A percentile compares a stretch with the other conserved stretches of the same genome.
Conservation (phyloP, 2,113 vertebrate genomes). For the Todiramphus chloris region DNA sequence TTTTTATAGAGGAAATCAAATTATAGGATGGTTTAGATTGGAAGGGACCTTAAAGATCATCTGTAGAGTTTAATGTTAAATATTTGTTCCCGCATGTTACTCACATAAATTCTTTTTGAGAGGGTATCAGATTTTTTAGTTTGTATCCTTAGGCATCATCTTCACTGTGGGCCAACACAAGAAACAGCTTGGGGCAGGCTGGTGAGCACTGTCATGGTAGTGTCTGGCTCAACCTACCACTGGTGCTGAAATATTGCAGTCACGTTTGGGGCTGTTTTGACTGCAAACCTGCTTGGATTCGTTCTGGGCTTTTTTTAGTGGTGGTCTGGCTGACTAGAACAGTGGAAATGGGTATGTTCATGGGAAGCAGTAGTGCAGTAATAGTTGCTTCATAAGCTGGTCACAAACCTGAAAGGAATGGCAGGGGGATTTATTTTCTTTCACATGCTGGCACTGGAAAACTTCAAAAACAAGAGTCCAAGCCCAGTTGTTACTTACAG, state of each 20-base stretch:
- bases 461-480: neutral
- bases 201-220: fast-evolving
- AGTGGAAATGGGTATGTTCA: fast-evolving
- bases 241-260: neutral
- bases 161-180: no score
- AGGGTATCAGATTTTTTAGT: neutral
- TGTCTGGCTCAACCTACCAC: fast-evolving
- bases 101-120: neutral
- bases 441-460: neutral
- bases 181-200: neutral
- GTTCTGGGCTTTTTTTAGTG: fast-evolving
- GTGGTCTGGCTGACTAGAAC: neutral
- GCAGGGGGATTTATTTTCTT: neutral
- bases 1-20: neutral
- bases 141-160: neutral
- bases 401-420: neutral
- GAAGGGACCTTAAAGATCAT: no score
- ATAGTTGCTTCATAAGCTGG: neutral
- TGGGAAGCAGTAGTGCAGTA: neutral
- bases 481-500: neutral
- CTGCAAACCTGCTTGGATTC: neutral
- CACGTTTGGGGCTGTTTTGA: fast-evolving
- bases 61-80: neutral
- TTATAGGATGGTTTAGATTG: no score
- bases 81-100: neutral